phyloP scores from a whole-genome alignment of 2,113 vertebrate genomes.

The Calonectris borealis region DNA sequence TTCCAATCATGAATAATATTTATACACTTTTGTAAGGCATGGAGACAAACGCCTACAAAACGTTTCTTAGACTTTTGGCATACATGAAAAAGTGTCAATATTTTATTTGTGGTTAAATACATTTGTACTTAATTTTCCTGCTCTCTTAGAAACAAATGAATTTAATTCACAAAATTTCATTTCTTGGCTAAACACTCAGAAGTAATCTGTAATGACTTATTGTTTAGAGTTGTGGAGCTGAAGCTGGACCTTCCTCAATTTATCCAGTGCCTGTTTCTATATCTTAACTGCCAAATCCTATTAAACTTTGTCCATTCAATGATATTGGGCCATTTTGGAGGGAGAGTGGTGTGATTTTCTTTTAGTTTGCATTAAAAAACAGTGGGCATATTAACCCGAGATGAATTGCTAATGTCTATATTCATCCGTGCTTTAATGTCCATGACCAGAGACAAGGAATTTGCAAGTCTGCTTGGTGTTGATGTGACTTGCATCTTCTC shows the following conservation, averaged over 20 bases:
- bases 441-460: neutral
- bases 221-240: neutral
- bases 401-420: neutral
- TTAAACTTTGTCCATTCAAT: neutral
- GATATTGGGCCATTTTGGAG: neutral
- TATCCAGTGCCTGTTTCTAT: neutral
- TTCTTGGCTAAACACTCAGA: neutral
- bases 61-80: neutral
- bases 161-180: neutral
- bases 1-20: neutral
- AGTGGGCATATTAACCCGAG: neutral
- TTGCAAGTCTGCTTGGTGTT: neutral
- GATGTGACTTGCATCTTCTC: neutral
- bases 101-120: neutral
- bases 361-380: neutral
- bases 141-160: neutral
- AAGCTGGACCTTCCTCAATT: neutral
- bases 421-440: neutral
- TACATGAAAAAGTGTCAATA: rapidly evolving
- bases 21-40: neutral
- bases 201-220: neutral
- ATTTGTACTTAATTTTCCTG: neutral
- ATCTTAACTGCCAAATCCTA: neutral
- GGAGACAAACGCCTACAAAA: neutral
- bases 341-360: neutral